A percentile compares a stretch with the other conserved stretches of the same genome.
These are phyloP conservation scores for Cheumatopsyche charites DNA, from an alignment of 1,140 invertebrate genomes.

Conservation along the genomic window DNA sequence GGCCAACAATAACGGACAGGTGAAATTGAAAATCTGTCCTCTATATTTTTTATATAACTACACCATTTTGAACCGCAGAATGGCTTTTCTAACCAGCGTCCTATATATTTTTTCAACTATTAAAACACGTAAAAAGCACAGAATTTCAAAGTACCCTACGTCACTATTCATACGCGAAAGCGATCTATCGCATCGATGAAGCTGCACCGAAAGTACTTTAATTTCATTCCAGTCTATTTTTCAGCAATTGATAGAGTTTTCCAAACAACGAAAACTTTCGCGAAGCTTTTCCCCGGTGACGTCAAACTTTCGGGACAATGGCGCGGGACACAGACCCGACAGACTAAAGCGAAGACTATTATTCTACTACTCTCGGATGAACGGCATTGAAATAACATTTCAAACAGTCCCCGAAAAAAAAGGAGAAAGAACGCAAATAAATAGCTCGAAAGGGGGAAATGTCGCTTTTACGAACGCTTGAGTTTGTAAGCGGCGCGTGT, in stretches of 20 bases:
- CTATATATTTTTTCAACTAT: too few species aligned
- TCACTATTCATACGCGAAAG: background rate
- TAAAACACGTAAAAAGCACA: too few species aligned
- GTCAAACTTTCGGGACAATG: slow-evolving; percentile 42
- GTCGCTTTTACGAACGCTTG: slow-evolving; percentile 15
- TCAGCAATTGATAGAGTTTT: slow-evolving; percentile 45
- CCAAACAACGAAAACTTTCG: slow-evolving; percentile 43
- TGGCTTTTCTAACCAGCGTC: background rate
- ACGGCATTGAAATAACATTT: slow-evolving; percentile 36
- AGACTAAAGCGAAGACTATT: slow-evolving; percentile 27
- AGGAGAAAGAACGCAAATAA: slow-evolving; percentile 18
- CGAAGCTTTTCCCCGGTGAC: slow-evolving; percentile 37
- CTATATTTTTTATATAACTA: slow-evolving; percentile 20
- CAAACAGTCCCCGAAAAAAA: slow-evolving; percentile 16
- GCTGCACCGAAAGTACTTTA: too few species aligned
- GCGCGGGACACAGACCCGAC: slow-evolving; percentile 26
- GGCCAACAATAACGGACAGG: slow-evolving; percentile 43
- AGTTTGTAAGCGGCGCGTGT: slow-evolving; percentile 14
- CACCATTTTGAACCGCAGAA: slow-evolving; percentile 7
- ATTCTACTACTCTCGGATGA: slow-evolving; percentile 26
- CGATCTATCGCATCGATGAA: too few species aligned
- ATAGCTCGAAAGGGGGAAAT: slow-evolving; percentile 12
- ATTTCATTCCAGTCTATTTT: slow-evolving; percentile 16
- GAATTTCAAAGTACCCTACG: too few species aligned
- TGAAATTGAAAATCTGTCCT: slow-evolving; percentile 44